Percentiles rank a stretch among this genome's conserved stretches.
phyloP scores from a whole-genome alignment of 1,140 invertebrate genomes.

The Drosophila tropicalis region DNA sequence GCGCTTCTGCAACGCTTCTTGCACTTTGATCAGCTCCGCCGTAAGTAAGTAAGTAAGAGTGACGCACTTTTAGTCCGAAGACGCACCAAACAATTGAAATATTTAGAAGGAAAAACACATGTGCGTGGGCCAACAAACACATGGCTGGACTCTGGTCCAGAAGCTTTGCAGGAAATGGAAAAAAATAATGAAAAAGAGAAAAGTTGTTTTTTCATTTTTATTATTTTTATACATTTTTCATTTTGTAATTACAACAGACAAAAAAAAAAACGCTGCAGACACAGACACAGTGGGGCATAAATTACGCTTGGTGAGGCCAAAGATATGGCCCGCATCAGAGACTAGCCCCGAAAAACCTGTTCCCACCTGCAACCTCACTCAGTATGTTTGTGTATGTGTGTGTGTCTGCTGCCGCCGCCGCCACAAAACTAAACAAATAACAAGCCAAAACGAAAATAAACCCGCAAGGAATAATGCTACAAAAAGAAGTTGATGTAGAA shows the following conservation, averaged over 20 bases:
- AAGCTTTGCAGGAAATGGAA: constrained; percentile 34
- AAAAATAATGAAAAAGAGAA: neutral
- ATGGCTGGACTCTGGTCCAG: constrained; percentile 18
- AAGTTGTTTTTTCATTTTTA: constrained; percentile 7
- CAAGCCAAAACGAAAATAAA: constrained; percentile 75
- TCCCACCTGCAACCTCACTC: constrained; percentile 70
- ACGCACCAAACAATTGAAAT: constrained; percentile 31
- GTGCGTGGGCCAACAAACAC: constrained; percentile 4
- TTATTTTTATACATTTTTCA: constrained; percentile 26
- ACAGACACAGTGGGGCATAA: constrained; percentile 70
- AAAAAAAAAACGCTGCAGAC: neutral
- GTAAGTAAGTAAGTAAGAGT: neutral
- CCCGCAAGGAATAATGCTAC: constrained; percentile 63
- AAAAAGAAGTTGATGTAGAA: constrained; percentile 3
- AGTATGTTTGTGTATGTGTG: constrained; percentile 34
- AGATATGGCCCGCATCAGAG: constrained; percentile 75
- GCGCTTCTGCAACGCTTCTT: constrained; percentile 12
- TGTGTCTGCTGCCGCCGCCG: constrained; percentile 46
- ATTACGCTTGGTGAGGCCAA: constrained; percentile 68
- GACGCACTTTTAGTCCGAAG: constrained; percentile 16
- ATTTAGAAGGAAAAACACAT: constrained; percentile 32
- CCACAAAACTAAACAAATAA: constrained; percentile 76
- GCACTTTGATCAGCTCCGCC: constrained; percentile 56
- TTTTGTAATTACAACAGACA: constrained; percentile 65
- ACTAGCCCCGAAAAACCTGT: constrained; percentile 61